Base-by-base conservation (phyloP, 1,140 invertebrate species). In the Procambarus virginalis region DNA sequence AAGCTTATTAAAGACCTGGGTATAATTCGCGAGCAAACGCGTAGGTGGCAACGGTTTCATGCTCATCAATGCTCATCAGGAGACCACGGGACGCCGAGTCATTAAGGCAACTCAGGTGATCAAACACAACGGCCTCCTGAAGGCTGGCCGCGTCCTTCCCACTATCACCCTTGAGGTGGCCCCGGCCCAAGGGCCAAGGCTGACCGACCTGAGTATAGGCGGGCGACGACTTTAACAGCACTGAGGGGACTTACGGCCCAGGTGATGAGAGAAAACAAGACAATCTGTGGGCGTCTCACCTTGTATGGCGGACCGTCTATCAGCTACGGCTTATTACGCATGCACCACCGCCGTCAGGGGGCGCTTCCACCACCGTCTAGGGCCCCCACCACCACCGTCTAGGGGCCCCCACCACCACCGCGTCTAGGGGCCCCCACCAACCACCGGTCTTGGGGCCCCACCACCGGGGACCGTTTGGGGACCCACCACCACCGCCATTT, bases 51-150 rank as follows among this genome's bases (percentile, higher is more conserved):
- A 76, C 75, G 22, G 9, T n/a, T 12, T 48, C 58, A 34, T 17
- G 58, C n/a, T 51, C 84, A 85, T 85, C 84, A 85, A n/a, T n/a
- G n/a, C n/a, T n/a, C n/a, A n/a, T n/a, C 84, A 77, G 70, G 77
- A 60, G 58, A 85, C 84, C 84, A n/a, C 84, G 84, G 84, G 84
- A 85, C 73, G 84, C 73, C 49, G 48, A 77, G 73, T 85, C 84
- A 85, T 85, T 85, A 85, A 85, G 84, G 84, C 73, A 34, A 73
- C 73, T 85, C 84, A 85, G 73, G 84, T 85, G 84, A 85, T 85
- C 84, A 55, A 77, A 76, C 22, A 77, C 58, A n/a, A n/a, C 34
- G 84, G 84, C 84, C 68, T 84, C 68, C 68, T 20, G n/a, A 34
- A 49, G 64, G 34, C 10, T 17, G 5, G 10, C 12, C n/a, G 2